Evolutionary conservation across 1,140 invertebrate genomes (phyloP).

Genomic region (Drosophila virilis): DNA sequence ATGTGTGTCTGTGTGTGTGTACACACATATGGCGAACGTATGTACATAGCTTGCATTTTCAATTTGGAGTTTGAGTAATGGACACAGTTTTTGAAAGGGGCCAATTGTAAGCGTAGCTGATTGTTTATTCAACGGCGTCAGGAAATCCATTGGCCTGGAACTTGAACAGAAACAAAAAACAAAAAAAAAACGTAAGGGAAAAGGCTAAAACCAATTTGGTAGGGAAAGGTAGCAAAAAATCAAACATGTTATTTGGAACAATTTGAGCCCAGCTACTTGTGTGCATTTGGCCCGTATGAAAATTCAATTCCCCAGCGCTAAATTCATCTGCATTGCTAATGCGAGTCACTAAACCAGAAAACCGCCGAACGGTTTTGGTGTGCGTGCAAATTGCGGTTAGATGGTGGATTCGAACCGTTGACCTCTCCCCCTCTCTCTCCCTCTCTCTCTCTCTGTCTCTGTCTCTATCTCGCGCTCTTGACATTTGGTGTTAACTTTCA

Average conservation of each 20-base stretch:
- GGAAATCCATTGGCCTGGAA: slow-evolving; percentile 56
- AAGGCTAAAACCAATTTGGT: not conserved
- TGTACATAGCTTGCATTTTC: slow-evolving; percentile 29
- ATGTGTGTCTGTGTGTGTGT: not conserved
- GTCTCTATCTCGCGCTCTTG: not conserved
- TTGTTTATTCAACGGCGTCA: slow-evolving; percentile 70
- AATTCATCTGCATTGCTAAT: slow-evolving; percentile 62
- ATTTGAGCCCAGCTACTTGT: slow-evolving; percentile 2
- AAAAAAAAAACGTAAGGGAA: not conserved
- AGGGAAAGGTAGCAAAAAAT: not conserved
- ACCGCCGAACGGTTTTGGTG: slow-evolving; percentile 17
- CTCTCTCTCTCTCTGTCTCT: too few species aligned
- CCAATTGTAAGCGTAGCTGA: slow-evolving; percentile 57
- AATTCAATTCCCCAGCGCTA: slow-evolving; percentile 38
- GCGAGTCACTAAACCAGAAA: not conserved
- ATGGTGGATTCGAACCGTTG: slow-evolving; percentile 52
- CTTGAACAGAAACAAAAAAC: slow-evolving; percentile 23
- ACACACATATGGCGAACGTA: not conserved
- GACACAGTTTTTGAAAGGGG: slow-evolving; percentile 22
- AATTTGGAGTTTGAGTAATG: slow-evolving; percentile 67
- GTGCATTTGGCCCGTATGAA: slow-evolving; percentile 10
- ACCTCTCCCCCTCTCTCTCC: not conserved
- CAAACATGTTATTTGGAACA: slow-evolving; percentile 1
- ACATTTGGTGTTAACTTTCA: slow-evolving; percentile 52
- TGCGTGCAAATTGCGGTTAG: slow-evolving; percentile 42